Conservation (phyloP, 2,888 invertebrate genomes). For the Lycophotia porphyrea region DNA sequence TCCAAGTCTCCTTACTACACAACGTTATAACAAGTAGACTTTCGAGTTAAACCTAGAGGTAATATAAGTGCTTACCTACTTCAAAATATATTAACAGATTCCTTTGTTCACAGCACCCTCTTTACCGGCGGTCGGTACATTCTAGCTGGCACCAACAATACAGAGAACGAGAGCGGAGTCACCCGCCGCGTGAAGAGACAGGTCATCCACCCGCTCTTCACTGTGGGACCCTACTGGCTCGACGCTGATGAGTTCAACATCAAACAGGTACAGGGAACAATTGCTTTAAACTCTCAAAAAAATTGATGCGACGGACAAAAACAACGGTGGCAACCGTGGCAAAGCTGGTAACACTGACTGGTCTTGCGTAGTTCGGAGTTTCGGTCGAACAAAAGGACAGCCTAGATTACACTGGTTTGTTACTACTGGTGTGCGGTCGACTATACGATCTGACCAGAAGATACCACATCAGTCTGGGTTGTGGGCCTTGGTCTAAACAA, state of each 20-base stretch:
- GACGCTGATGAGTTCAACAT: slow-evolving; percentile 75
- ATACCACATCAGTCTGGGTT: not conserved
- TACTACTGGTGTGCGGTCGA: not conserved
- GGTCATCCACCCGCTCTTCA: slow-evolving; percentile 83
- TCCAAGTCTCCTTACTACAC: not conserved
- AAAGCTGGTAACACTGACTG: not conserved
- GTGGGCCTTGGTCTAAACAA: not conserved
- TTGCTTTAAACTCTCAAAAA: not conserved
- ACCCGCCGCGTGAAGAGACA: slow-evolving; percentile 77
- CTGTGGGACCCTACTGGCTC: slow-evolving; percentile 87
- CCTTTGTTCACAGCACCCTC: slow-evolving; percentile 73
- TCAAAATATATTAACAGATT: not conserved
- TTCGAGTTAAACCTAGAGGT: not conserved
- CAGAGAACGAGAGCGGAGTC: slow-evolving; percentile 76
- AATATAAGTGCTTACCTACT: not conserved
- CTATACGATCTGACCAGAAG: not conserved
- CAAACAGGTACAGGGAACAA: slow-evolving; percentile 73
- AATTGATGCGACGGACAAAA: not conserved
- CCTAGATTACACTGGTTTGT: not conserved
- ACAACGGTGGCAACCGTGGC: not conserved
- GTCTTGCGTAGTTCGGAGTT: not conserved
- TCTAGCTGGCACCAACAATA: slow-evolving; percentile 84
- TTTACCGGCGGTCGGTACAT: slow-evolving; percentile 76
- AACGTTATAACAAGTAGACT: not conserved
- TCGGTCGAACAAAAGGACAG: not conserved